Evolutionary conservation across 2,888 invertebrate species (phyloP).

Genomic region (Carcina quercana): DNA sequence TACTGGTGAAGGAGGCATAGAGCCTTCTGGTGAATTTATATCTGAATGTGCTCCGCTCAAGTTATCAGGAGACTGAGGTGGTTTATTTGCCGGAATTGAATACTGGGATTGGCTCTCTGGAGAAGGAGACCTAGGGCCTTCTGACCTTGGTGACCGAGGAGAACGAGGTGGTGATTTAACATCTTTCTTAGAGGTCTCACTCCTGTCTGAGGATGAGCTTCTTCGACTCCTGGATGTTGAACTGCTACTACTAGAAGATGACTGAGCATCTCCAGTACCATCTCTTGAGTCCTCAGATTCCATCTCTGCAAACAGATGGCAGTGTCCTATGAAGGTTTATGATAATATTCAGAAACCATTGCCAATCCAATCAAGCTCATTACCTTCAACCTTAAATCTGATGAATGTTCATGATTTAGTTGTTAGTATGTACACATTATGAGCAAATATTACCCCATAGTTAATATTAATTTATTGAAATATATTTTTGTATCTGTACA

Average conservation of each 20-base stretch:
- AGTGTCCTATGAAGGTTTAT: background rate
- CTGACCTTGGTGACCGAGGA: constrained; percentile 16
- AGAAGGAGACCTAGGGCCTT: constrained; percentile 39
- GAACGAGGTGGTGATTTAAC: constrained; percentile 43
- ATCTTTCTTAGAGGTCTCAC: constrained; percentile 53
- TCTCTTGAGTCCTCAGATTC: constrained; percentile 77
- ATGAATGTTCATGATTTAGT: too few species aligned
- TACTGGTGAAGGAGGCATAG: constrained; percentile 47
- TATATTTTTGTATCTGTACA: too few species aligned
- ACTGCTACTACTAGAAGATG: constrained; percentile 68
- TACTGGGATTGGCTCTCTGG: constrained; percentile 24
- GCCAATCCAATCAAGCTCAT: constrained; percentile 36
- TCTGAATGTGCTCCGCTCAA: constrained; percentile 60
- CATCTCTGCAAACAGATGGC: constrained; percentile 63
- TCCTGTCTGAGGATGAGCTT: constrained; percentile 56
- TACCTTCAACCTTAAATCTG: too few species aligned
- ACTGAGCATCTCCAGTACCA: constrained; percentile 52
- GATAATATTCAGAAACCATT: constrained; percentile 1
- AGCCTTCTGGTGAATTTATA: constrained; percentile 65
- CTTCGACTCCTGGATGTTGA: constrained; percentile 59
- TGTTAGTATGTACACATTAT: too few species aligned
- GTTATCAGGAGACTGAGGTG: constrained; percentile 48
- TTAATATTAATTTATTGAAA: too few species aligned
- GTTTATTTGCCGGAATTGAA: constrained; percentile 26
- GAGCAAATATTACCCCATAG: too few species aligned